Conservation (phyloP, 2,113 vertebrate genomes). For the Austrofundulus limnaeus region DNA sequence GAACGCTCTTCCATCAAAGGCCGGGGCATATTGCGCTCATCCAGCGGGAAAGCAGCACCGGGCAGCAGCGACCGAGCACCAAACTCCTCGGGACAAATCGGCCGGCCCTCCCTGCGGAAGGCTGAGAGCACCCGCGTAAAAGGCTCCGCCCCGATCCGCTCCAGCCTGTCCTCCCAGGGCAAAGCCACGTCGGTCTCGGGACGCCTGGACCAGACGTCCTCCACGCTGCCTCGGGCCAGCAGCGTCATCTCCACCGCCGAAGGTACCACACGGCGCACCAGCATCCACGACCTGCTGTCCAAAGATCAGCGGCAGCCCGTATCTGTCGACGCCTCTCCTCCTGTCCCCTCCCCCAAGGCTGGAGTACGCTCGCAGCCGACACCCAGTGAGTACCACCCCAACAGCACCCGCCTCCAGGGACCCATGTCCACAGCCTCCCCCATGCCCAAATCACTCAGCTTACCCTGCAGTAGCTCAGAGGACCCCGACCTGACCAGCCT, state of each 20-base stretch:
- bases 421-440: constrained; percentile 32
- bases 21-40: constrained; percentile 85
- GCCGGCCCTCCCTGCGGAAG: constrained; percentile 81
- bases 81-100: constrained; percentile 68
- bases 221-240: constrained; percentile 93
- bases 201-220: constrained; percentile 75
- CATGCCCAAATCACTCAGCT: constrained; percentile 77
- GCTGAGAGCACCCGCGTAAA: constrained; percentile 83
- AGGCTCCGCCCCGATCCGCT: constrained; percentile 77
- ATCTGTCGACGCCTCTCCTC: constrained; percentile 83
- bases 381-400: constrained; percentile 94
- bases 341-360: constrained; percentile 73
- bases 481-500: constrained; percentile 80
- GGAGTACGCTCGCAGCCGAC: constrained; percentile 75
- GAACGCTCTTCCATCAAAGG: constrained; percentile 73
- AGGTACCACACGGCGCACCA: constrained; percentile 92
- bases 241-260: constrained; percentile 97
- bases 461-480: constrained; percentile 73
- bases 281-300: constrained; percentile 95
- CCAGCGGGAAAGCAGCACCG: constrained; percentile 82
- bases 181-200: constrained; percentile 84
- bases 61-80: constrained; percentile 77
- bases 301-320: constrained; percentile 90
- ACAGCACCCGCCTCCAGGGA: constrained; percentile 59
- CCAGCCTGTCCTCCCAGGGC: constrained; percentile 76